Percentiles rank a stretch among this genome's conserved stretches.
These are phyloP conservation scores for Melanocharis versteri DNA, from an alignment of 2,113 vertebrate genomes.

Conservation along the genomic window DNA sequence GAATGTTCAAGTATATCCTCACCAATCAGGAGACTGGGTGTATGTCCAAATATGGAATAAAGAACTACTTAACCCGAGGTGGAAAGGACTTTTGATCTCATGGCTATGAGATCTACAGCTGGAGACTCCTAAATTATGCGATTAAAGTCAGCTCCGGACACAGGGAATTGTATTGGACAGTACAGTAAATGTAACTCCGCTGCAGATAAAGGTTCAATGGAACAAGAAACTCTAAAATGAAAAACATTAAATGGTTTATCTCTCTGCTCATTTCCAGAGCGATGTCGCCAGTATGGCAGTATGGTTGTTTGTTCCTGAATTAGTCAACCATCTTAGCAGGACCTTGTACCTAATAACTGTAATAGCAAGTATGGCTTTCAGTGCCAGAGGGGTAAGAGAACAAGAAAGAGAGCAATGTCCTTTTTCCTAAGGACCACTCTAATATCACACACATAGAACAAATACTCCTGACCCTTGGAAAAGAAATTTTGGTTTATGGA, in stretches of 20 bases:
- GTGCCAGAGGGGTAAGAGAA: not conserved
- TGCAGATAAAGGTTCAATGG: not conserved
- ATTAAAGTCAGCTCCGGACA: not conserved
- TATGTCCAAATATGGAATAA: not conserved
- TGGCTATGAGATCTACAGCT: not conserved
- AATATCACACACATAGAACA: not conserved
- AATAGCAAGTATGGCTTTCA: not conserved
- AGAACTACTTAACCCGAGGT: not conserved
- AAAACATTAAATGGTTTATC: not conserved
- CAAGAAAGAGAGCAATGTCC: not conserved
- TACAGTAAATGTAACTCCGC: rapidly evolving
- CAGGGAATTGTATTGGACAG: not conserved
- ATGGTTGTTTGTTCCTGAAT: not conserved
- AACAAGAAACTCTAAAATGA: not conserved
- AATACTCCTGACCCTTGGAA: not conserved
- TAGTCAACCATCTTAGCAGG: not conserved
- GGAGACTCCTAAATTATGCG: not conserved
- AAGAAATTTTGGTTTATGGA: not conserved
- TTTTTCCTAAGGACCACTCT: not conserved
- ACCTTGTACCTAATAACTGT: not conserved
- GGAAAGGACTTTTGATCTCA: not conserved
- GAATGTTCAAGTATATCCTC: not conserved
- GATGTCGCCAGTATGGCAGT: not conserved
- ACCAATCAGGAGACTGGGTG: not conserved
- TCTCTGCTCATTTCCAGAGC: not conserved